Percentiles rank a stretch among this genome's conserved stretches.
phyloP scores from a whole-genome alignment of 2,113 vertebrate species.

The Antechinus flavipes region DNA sequence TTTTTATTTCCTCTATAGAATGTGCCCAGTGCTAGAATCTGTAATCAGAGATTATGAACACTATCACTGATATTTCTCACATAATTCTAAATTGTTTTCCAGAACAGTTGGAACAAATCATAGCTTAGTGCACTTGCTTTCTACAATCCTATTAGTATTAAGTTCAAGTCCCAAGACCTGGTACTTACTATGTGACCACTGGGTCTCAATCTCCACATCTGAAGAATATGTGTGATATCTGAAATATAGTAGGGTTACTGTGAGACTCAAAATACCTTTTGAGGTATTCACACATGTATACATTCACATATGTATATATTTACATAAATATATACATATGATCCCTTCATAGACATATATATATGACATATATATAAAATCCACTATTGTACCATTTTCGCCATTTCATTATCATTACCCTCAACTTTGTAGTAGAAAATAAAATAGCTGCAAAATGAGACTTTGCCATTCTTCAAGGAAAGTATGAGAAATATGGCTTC shows the following conservation, averaged over 20 bases:
- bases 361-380: neutral
- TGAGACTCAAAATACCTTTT: neutral
- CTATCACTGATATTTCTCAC: too few species aligned
- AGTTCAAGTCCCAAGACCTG: neutral
- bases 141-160: too few species aligned
- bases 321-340: too few species aligned
- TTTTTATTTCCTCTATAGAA: too few species aligned
- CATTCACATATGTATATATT: too few species aligned
- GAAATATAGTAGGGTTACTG: neutral
- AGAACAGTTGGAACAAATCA: too few species aligned
- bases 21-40: too few species aligned
- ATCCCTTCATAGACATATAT: too few species aligned
- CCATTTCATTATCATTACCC: too few species aligned
- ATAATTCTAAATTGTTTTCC: too few species aligned
- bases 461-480: neutral
- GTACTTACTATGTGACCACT: neutral
- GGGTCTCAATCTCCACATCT: neutral
- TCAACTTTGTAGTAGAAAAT: neutral
- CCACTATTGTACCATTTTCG: neutral
- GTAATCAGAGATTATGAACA: too few species aligned
- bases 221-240: neutral
- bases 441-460: neutral
- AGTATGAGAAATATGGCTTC: neutral
- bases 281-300: neutral
- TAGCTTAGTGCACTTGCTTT: too few species aligned